These are phyloP conservation scores for Agonopterix arenella DNA, from an alignment of 2,888 invertebrate species.

Conservation along the genomic window DNA sequence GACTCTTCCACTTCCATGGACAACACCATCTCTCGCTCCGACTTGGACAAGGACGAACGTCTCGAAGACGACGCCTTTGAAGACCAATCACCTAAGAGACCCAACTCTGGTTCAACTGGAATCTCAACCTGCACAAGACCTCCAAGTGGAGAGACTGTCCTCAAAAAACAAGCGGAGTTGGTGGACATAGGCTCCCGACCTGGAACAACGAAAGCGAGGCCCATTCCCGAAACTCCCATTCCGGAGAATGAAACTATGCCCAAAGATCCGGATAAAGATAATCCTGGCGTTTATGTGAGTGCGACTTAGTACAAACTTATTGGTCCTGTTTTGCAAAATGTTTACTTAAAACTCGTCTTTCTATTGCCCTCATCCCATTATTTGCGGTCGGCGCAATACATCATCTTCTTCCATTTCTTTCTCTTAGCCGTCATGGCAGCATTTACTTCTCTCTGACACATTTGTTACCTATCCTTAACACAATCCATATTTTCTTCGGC, in stretches of 20 bases:
- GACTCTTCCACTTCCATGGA: constrained; percentile 38
- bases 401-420: too few relatives aligned
- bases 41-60: constrained; percentile 32
- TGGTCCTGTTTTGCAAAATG: background rate
- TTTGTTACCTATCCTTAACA: background rate
- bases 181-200: constrained; percentile 28
- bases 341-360: background rate
- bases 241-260: constrained; percentile 33
- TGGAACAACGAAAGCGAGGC: constrained; percentile 44
- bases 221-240: constrained; percentile 40
- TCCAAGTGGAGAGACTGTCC: constrained; percentile 21
- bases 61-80: constrained; percentile 19
- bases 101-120: constrained; percentile 15
- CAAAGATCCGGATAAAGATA: constrained; percentile 61
- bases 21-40: constrained; percentile 29
- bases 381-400: too few relatives aligned
- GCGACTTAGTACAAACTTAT: background rate
- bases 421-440: background rate
- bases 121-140: constrained; percentile 28
- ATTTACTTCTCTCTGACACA: background rate
- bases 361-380: background rate
- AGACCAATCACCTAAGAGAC: background rate
- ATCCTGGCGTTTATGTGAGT: constrained; percentile 54
- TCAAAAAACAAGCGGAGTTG: constrained; percentile 36
- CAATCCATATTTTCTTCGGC: too few relatives aligned